phyloP scores from a whole-genome alignment of 2,113 vertebrate species.

The Cynopterus brachyotis region DNA sequence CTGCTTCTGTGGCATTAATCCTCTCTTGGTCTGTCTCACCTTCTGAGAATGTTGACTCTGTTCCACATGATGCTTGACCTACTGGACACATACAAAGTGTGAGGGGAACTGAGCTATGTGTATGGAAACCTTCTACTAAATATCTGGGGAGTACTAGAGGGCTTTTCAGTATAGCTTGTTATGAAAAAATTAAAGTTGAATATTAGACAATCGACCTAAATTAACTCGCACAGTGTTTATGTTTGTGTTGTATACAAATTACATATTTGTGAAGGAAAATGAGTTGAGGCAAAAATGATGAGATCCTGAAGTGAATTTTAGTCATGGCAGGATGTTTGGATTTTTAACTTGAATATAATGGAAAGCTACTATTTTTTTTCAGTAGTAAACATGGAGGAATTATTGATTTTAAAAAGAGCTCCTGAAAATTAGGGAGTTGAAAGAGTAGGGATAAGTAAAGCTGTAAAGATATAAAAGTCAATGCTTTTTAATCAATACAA shows the following conservation, averaged over 20 bases:
- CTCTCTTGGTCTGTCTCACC: neutral
- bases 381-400: neutral
- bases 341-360: neutral
- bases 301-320: neutral
- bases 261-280: neutral
- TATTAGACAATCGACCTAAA: neutral
- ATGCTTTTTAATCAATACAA: neutral
- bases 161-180: neutral
- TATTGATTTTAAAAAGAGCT: neutral
- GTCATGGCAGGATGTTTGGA: neutral
- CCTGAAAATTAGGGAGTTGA: neutral
- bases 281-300: neutral
- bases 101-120: neutral
- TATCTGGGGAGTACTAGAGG: neutral
- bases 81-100: fast-evolving
- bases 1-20: neutral
- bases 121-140: neutral
- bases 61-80: neutral
- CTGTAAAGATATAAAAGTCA: neutral
- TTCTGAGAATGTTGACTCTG: neutral
- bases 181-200: neutral
- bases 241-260: neutral
- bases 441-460: neutral
- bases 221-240: too few relatives aligned
- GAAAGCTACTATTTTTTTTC: neutral